Percentiles rank a stretch among this genome's conserved stretches.
phyloP scores from a whole-genome alignment of 2,797 vertebrate genomes.

The Megalops cyprinoides region DNA sequence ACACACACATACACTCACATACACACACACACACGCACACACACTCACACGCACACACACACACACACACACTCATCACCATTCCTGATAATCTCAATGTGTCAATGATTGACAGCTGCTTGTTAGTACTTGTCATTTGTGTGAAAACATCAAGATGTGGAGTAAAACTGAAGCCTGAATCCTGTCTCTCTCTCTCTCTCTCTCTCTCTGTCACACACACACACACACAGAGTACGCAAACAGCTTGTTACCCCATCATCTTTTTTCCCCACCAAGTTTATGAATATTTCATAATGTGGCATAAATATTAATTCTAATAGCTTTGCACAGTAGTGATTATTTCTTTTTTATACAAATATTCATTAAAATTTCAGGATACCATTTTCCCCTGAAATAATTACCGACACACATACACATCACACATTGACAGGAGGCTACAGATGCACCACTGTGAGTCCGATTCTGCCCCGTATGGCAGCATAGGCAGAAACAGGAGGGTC shows the following conservation, averaged over 20 bases:
- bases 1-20: not conserved
- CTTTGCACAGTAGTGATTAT: constrained; percentile 90
- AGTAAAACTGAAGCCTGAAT: constrained; percentile 46
- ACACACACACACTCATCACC: not conserved
- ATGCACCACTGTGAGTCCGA: too few species aligned
- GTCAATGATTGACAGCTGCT: constrained; percentile 44
- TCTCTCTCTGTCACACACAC: constrained; percentile 20
- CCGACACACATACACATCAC: constrained; percentile 9
- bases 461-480: too few species aligned
- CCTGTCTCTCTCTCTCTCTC: constrained; percentile 4
- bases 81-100: not conserved
- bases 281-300: constrained; percentile 88
- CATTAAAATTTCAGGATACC: constrained; percentile 89
- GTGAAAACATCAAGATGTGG: constrained; percentile 50
- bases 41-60: not conserved
- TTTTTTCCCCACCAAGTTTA: constrained; percentile 61
- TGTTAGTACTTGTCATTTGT: constrained; percentile 51
- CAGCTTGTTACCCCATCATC: constrained; percentile 39
- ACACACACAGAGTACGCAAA: constrained; percentile 38
- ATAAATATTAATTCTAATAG: constrained; percentile 97
- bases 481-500: too few species aligned
- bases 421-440: constrained; percentile 33
- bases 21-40: not conserved
- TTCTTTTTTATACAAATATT: constrained; percentile 88
- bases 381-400: constrained; percentile 61